These are phyloP conservation scores for Onychomys leucogaster DNA, from an alignment of 2,797 vertebrate species.

Conservation along the genomic window DNA sequence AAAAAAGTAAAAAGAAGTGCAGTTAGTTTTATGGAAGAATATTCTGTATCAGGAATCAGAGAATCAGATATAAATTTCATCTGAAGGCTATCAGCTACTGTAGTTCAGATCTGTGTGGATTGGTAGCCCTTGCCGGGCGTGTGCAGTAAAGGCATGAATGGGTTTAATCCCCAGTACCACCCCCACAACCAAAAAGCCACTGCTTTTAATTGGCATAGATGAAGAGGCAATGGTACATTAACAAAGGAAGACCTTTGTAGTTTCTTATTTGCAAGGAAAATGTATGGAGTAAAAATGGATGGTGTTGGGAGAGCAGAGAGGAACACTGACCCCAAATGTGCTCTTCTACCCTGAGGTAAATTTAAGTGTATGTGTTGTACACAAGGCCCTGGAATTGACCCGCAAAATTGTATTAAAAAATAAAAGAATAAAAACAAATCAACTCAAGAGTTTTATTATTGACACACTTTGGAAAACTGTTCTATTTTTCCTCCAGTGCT, in stretches of 20 bases:
- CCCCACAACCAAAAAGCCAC: not conserved
- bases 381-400: not conserved
- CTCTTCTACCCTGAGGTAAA: not conserved
- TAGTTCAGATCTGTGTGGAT: not conserved
- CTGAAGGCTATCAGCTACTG: not conserved
- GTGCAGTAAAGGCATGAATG: not conserved
- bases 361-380: too few relatives aligned
- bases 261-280: not conserved
- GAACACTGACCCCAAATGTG: not conserved
- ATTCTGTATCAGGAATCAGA: not conserved
- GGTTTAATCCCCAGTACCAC: not conserved
- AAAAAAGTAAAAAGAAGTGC: fast-evolving
- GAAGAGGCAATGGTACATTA: not conserved
- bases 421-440: not conserved
- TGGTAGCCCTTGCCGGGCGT: not conserved
- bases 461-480: not conserved
- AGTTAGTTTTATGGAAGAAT: not conserved
- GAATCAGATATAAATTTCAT: not conserved
- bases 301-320: not conserved
- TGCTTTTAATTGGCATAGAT: not conserved
- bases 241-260: not conserved
- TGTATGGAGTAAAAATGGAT: not conserved
- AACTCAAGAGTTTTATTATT: not conserved
- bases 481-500: not conserved
- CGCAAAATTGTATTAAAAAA: not conserved